phyloP scores from a whole-genome alignment of 2,888 invertebrate species.

The Chrysomela aeneicollis region DNA sequence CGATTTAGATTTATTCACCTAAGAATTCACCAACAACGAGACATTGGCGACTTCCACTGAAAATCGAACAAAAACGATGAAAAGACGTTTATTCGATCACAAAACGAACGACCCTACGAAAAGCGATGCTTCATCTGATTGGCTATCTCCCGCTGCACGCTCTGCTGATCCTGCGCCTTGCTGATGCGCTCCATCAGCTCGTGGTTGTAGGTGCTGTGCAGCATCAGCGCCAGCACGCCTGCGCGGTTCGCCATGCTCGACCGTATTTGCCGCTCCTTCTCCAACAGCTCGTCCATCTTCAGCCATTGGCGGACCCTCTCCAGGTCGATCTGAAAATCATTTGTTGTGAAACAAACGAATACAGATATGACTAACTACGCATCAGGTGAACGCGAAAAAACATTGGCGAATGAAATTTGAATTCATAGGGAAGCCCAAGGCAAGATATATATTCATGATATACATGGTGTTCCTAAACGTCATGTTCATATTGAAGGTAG shows the following conservation, averaged over 20 bases:
- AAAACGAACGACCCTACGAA: slow-evolving; percentile 23
- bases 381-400: too few species aligned
- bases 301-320: slow-evolving; percentile 93
- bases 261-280: slow-evolving; percentile 90
- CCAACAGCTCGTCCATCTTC: slow-evolving; percentile 90
- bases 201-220: slow-evolving; percentile 97
- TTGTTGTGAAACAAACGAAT: too few species aligned
- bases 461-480: too few species aligned
- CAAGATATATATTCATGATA: too few species aligned
- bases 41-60: too few species aligned
- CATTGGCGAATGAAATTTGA: too few species aligned
- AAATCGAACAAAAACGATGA: too few species aligned
- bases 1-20: too few species aligned
- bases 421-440: too few species aligned
- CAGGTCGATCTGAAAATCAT: slow-evolving; percentile 85
- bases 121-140: slow-evolving; percentile 48
- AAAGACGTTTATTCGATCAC: too few species aligned
- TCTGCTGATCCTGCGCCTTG: slow-evolving; percentile 64
- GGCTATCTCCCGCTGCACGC: slow-evolving; percentile 62
- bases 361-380: background rate
- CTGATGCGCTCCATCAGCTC: slow-evolving; percentile 82
- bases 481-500: too few species aligned
- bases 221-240: slow-evolving; percentile 90
- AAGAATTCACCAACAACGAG: too few species aligned
- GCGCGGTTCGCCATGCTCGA: slow-evolving; percentile 79